phyloP scores from a whole-genome alignment of 2,113 vertebrate species.

The Lates calcarifer region DNA sequence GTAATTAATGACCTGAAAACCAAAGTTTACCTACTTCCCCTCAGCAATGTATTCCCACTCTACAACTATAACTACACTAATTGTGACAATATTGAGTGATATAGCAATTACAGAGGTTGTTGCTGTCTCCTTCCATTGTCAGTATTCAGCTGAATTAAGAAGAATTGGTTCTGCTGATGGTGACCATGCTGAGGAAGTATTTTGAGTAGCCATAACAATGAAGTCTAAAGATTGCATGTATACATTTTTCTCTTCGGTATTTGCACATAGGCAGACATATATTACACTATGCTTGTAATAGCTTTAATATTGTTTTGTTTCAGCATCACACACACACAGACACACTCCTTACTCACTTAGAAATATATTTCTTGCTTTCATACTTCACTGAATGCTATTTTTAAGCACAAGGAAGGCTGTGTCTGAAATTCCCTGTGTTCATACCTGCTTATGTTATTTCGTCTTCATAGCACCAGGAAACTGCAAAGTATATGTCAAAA shows the following conservation, averaged over 20 bases:
- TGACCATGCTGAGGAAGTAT: conserved; percentile 12
- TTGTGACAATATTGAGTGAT: neutral
- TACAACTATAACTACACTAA: neutral
- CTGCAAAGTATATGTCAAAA: neutral
- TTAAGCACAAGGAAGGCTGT: neutral
- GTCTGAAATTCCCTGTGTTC: neutral
- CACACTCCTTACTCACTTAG: neutral
- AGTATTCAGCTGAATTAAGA: conserved; percentile 32
- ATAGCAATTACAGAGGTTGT: conserved; percentile 2
- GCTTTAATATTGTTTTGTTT: conserved; percentile 10
- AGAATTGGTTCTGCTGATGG: conserved; percentile 53
- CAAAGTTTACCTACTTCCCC: neutral
- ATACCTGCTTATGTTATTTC: neutral
- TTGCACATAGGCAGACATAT: neutral
- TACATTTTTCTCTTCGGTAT: neutral
- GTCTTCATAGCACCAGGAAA: neutral
- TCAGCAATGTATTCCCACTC: neutral
- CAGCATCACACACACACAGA: neutral
- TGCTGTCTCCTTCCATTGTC: conserved; percentile 5
- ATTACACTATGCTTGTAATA: neutral
- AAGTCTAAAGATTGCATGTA: conserved; percentile 1
- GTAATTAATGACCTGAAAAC: conserved; percentile 13
- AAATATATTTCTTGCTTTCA: neutral
- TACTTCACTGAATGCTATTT: conserved; percentile 1
- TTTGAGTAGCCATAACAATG: conserved; percentile 9